Evolutionary conservation across 2,888 invertebrate genomes (phyloP).

Genomic region (Sphaeridia pumilis): DNA sequence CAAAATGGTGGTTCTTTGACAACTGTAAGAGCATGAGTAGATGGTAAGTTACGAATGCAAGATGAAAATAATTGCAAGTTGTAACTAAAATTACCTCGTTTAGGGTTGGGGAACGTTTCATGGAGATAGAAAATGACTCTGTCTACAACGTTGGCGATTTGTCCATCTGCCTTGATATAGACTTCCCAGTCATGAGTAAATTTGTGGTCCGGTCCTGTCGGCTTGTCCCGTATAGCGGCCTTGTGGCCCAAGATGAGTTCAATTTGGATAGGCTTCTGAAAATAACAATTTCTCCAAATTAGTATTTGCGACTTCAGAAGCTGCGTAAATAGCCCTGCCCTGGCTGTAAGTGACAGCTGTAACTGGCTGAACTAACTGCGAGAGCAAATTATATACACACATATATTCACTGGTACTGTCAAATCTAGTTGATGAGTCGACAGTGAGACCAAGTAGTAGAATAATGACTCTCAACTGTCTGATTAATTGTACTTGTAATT

Average conservation of each 20-base stretch:
- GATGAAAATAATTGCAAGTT: neutral
- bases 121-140: slow-evolving; percentile 81
- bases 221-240: slow-evolving; percentile 66
- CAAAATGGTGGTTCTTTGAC: slow-evolving; percentile 82
- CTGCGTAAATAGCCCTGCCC: no score
- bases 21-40: slow-evolving; percentile 48
- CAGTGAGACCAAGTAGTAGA: no score
- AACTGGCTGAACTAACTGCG: no score
- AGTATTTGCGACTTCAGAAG: no score
- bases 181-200: slow-evolving; percentile 98
- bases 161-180: slow-evolving; percentile 79
- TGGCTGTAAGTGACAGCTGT: no score
- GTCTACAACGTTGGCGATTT: slow-evolving; percentile 81
- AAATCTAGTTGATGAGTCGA: no score
- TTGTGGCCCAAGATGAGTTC: slow-evolving; percentile 55
- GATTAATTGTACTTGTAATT: no score
- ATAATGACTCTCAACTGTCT: no score
- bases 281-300: neutral
- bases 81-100: slow-evolving; percentile 54
- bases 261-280: slow-evolving; percentile 25
- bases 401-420: no score
- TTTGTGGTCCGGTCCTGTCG: slow-evolving; percentile 65
- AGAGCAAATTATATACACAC: no score
- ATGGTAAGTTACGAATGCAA: neutral
- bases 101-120: slow-evolving; percentile 82